Evolutionary conservation across 2,797 vertebrate genomes (phyloP).

Genomic region (Philypnodon macrostomus): DNA sequence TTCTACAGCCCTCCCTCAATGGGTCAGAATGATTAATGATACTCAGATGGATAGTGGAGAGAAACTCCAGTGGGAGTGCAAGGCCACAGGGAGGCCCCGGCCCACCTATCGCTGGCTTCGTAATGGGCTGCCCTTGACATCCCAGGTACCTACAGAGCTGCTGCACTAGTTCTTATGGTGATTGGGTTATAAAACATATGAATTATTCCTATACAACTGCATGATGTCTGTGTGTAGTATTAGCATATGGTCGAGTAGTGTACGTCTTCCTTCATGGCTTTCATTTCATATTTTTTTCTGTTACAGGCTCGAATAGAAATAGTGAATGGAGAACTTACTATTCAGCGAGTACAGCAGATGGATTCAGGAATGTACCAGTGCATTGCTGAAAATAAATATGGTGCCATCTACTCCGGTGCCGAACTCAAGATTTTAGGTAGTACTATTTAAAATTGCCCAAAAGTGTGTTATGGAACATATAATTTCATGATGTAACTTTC

Average conservation of each 20-base stretch:
- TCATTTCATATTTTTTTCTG: conserved; percentile 31
- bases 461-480: neutral
- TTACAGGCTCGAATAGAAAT: conserved; percentile 86
- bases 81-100: conserved; percentile 87
- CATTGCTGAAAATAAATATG: conserved; percentile 92
- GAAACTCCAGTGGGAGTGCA: conserved; percentile 91
- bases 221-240: neutral
- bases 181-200: conserved; percentile 24
- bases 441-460: neutral
- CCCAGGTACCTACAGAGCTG: conserved; percentile 64
- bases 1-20: conserved; percentile 87
- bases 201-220: conserved; percentile 26
- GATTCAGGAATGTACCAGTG: conserved; percentile 98
- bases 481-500: conserved; percentile 18
- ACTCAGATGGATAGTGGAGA: conserved; percentile 93
- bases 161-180: conserved; percentile 17
- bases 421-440: conserved; percentile 91
- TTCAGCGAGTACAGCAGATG: conserved; percentile 82
- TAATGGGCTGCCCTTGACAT: conserved; percentile 81
- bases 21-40: conserved; percentile 91
- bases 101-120: conserved; percentile 92
- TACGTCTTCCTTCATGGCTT: neutral
- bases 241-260: neutral
- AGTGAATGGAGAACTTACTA: conserved; percentile 85
- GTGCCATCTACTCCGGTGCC: conserved; percentile 85